These are phyloP conservation scores for Ispidina lecontei DNA, from an alignment of 2,797 vertebrate genomes.

Conservation along the genomic window DNA sequence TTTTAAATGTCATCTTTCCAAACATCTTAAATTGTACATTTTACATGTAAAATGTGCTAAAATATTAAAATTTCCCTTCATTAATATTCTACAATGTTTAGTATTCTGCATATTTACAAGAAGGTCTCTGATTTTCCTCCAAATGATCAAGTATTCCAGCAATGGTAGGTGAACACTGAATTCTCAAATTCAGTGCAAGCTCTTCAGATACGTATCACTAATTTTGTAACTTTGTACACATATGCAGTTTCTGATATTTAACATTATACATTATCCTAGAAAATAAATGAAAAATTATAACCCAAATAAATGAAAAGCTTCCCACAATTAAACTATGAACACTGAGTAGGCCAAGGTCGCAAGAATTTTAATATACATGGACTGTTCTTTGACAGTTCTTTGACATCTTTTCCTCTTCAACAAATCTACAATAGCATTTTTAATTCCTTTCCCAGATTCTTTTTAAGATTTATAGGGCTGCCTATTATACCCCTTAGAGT, in stretches of 20 bases:
- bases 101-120: neutral
- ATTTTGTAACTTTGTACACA: neutral
- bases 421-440: neutral
- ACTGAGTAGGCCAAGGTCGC: constrained; percentile 3
- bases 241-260: neutral
- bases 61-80: neutral
- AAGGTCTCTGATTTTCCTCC: neutral
- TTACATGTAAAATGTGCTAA: neutral
- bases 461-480: neutral
- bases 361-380: neutral
- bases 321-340: neutral
- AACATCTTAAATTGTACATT: neutral
- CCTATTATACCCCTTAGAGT: neutral
- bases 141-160: neutral
- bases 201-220: neutral
- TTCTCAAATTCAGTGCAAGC: neutral
- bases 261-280: neutral
- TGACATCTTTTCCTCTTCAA: neutral
- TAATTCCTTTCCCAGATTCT: neutral
- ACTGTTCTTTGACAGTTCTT: neutral
- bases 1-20: neutral
- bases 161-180: neutral
- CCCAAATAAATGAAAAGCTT: neutral
- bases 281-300: neutral
- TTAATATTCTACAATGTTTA: neutral